Evolutionary conservation across 2,797 vertebrate species (phyloP), one percentile per base, ranked within the genome.

Genomic region (Falco peregrinus): DNA sequence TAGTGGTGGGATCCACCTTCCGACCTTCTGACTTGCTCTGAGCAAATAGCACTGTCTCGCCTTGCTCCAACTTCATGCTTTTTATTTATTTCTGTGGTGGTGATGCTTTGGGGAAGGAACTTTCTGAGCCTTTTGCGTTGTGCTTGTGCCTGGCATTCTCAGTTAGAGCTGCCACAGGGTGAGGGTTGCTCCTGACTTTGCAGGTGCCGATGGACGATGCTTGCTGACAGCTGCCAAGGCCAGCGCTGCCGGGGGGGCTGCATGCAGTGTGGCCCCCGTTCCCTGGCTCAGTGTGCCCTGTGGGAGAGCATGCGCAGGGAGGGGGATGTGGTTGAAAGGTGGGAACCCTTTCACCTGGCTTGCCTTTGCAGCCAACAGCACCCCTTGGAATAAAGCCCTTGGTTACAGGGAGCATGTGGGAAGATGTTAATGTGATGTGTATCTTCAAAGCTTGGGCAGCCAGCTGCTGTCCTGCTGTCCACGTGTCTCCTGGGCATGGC

Each of bases 161-260:
- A 1, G 24, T 14, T 24, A 39, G 25, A 54, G 39, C 39, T 29
- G 76, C 39, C 10, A 3, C 0, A 1, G 31, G 18, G 39, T 29
- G 18, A 22, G 11, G 33, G 61, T 15, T 35, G 48, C 24, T n/a
- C 48, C 48, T 21, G 60, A 26, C 18, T 17, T 28, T 43, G 60
- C 31, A 13, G 75, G 48, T 13, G 60, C 31, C 4, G 60, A 17
- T 13, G 31, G 50, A 39, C 0, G 4, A 29, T 5, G 50, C 13
- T 53, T 29, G 31, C 10, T 14, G 39, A 33, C 15, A 9, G 37
- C 29, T 43, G 70, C 75, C 47, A 22, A 78, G 50, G 39, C 31
- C 2, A 20, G 37, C 31, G 1, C 61, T 45, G 24, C 0, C 5
- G 61, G 61, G 39, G 18, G 0, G 4, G 48, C 60, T 35, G 31